phyloP scores from a whole-genome alignment of 2,888 invertebrate species.

The Fragum whitleyi region DNA sequence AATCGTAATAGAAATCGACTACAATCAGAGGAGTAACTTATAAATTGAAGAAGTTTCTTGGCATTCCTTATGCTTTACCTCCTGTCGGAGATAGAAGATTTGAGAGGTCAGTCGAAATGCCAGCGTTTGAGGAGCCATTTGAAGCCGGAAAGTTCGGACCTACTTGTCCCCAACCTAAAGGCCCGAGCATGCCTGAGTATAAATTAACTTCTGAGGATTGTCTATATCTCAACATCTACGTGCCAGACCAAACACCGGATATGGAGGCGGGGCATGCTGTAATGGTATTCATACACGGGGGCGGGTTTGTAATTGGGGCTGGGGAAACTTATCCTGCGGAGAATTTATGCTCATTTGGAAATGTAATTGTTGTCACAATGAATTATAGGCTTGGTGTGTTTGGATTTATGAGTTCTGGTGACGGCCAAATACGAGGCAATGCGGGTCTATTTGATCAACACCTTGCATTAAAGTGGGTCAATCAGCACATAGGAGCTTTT shows the following conservation, averaged over 20 bases:
- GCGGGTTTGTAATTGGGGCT: conserved; percentile 96
- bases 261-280: conserved; percentile 87
- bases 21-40: not conserved
- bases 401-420: conserved; percentile 95
- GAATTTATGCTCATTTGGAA: conserved; percentile 24
- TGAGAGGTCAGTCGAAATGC: not conserved
- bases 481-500: conserved; percentile 90
- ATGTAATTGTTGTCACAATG: conserved; percentile 94
- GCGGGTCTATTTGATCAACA: conserved; percentile 97
- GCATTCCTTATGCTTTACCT: conserved; percentile 21
- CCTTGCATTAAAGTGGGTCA: conserved; percentile 96
- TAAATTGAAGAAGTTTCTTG: not conserved
- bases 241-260: conserved; percentile 87
- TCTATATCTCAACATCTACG: conserved; percentile 97
- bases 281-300: conserved; percentile 96
- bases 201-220: conserved; percentile 91
- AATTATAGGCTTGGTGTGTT: conserved; percentile 96
- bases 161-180: conserved; percentile 1
- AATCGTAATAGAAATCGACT: too few relatives aligned
- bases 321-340: conserved; percentile 85
- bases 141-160: not conserved
- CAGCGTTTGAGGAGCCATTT: not conserved
- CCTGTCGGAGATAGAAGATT: conserved; percentile 16
- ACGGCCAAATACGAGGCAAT: conserved; percentile 92
- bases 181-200: not conserved